phyloP scores from a whole-genome alignment of 2,113 vertebrate genomes.

The Oncorhynchus kisutch region DNA sequence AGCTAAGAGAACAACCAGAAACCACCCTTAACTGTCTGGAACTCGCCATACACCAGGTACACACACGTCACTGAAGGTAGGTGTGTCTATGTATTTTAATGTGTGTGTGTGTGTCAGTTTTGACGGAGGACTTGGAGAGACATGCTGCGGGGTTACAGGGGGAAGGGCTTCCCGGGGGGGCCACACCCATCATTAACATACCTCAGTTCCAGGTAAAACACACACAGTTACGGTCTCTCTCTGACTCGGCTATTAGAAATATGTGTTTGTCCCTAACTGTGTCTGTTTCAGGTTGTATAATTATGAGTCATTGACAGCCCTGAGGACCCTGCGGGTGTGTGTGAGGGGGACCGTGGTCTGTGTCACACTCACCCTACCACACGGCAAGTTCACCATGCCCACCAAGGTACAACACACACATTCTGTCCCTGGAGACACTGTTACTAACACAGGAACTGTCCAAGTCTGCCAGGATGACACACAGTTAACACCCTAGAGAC shows the following conservation, averaged over 20 bases:
- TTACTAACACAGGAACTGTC: constrained; percentile 87
- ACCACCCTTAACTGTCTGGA: constrained; percentile 89
- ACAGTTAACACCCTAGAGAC: neutral
- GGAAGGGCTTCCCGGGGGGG: constrained; percentile 79
- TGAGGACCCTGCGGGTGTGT: constrained; percentile 86
- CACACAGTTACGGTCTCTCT: no score
- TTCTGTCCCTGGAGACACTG: constrained; percentile 88
- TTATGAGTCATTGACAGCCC: constrained; percentile 85
- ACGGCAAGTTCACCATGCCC: constrained; percentile 87
- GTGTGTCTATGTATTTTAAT: constrained; percentile 1
- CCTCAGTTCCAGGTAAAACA: constrained; percentile 84
- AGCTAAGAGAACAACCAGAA: constrained; percentile 88
- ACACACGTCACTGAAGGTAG: neutral
- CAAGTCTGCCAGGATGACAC: constrained; percentile 88
- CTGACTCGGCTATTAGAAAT: neutral
- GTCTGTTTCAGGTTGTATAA: constrained; percentile 84
- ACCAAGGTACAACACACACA: constrained; percentile 69
- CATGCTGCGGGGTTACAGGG: constrained; percentile 86
- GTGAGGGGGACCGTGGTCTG: constrained; percentile 90
- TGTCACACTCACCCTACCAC: constrained; percentile 82
- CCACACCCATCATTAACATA: constrained; percentile 85
- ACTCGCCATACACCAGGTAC: constrained; percentile 92
- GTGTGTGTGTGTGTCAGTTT: constrained; percentile 69
- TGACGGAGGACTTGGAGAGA: constrained; percentile 90
- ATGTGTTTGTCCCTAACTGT: neutral